Conservation (phyloP, 37 sponge, comb jelly and placozoan genomes). For the Agelas oroides region DNA sequence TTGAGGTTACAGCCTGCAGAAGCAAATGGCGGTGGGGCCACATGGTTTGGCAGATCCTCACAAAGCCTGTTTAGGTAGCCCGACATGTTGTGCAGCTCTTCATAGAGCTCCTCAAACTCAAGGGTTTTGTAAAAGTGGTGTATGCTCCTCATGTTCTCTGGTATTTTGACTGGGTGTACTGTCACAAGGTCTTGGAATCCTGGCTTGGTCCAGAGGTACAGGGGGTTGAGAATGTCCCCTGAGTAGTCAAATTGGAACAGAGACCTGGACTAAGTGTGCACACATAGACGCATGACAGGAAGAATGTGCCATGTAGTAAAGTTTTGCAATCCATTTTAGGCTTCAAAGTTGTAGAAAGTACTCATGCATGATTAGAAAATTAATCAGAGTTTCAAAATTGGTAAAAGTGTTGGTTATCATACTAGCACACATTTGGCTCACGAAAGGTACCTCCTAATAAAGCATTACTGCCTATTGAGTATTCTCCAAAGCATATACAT, state of each 20-base stretch:
- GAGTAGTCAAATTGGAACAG: slow-evolving; percentile 36
- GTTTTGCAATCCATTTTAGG: too few relatives aligned
- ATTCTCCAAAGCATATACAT: too few relatives aligned
- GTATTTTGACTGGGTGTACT: slow-evolving; percentile 65
- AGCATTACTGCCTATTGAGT: too few relatives aligned
- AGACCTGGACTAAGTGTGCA: background rate
- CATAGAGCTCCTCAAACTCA: slow-evolving; percentile 23
- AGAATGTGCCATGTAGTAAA: too few relatives aligned
- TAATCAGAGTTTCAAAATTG: too few relatives aligned
- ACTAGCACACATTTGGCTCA: too few relatives aligned
- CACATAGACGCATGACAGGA: background rate
- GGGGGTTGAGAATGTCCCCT: slow-evolving; percentile 20
- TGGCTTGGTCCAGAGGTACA: slow-evolving; percentile 50
- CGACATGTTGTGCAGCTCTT: background rate
- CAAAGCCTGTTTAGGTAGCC: slow-evolving; percentile 36
- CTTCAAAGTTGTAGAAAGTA: too few relatives aligned
- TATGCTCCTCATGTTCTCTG: slow-evolving; percentile 56
- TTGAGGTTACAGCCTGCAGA: slow-evolving; percentile 30
- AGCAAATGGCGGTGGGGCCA: slow-evolving; percentile 19
- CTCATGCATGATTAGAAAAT: too few relatives aligned
- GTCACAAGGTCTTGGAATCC: slow-evolving; percentile 31
- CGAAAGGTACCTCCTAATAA: too few relatives aligned
- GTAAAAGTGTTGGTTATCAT: too few relatives aligned
- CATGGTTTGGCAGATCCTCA: background rate
- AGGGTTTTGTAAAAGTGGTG: slow-evolving; percentile 54